Conservation (phyloP, 2,113 vertebrate species). For the Bothrops jararaca region DNA sequence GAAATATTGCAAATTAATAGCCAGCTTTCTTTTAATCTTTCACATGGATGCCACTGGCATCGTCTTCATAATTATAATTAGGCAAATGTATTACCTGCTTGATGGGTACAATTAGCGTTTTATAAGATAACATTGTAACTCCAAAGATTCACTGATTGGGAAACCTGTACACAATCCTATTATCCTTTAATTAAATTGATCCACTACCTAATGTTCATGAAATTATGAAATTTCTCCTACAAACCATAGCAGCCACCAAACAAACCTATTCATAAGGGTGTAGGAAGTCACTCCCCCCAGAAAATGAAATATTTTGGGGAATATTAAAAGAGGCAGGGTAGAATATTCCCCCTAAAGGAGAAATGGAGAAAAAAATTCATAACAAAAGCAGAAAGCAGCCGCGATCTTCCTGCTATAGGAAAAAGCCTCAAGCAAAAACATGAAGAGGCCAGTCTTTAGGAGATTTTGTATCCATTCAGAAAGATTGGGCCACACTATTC, state of each 20-base stretch:
- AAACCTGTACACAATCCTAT: neutral
- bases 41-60: conserved; percentile 3
- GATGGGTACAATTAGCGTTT: conserved; percentile 15
- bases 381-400: too few relatives aligned
- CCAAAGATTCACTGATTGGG: neutral
- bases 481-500: too few relatives aligned
- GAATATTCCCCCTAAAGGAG: too few relatives aligned
- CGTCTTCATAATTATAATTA: conserved; percentile 29
- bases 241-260: conserved; percentile 8
- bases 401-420: too few relatives aligned
- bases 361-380: too few relatives aligned
- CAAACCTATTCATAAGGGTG: neutral
- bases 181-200: conserved; percentile 15
- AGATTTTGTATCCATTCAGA: too few relatives aligned
- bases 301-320: too few relatives aligned
- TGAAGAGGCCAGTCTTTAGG: too few relatives aligned
- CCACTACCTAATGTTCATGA: neutral
- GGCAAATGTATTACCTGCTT: conserved; percentile 27
- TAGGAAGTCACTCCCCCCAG: too few relatives aligned
- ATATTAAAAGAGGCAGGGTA: too few relatives aligned
- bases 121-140: neutral
- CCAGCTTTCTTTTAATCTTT: conserved; percentile 8
- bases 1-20: conserved; percentile 30
- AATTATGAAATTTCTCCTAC: neutral
- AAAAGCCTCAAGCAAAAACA: too few relatives aligned